Base-by-base conservation (phyloP, 2,888 invertebrate species). In the Pseudoips prasinana region DNA sequence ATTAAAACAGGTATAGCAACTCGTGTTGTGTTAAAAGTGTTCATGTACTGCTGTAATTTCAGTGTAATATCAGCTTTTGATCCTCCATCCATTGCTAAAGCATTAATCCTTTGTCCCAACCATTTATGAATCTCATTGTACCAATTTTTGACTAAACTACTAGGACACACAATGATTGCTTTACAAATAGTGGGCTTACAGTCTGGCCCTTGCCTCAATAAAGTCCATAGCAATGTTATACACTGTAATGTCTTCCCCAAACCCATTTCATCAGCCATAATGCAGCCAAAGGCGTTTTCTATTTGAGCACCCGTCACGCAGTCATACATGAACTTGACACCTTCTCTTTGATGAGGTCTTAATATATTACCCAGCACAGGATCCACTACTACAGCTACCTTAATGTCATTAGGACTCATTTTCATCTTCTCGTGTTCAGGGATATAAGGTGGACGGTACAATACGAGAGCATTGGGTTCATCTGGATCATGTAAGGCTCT, bases 181-280 rank as follows among this genome's bases (percentile, higher is more conserved):
- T 98, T 99, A 22, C 94, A 93, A 43, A 99, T 96, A 0, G 93
- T 92, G 0, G 98, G 96, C 66, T 94, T 95, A 44, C 95, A 95
- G 46, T 98, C 95, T 0, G 98, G 96, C 23, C 98, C 94, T 87
- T 99, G 99, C 22, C 95, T 91, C 52, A 99, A 77, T 10, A 99
- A 80, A 0, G 98, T 98, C 98, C 98, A 99, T 8, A 98, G 86
- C 7, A 99, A 84, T 0, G 98, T 95, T 35, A 99, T 98, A 74
- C 99, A 99, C 75, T 99, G 99, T 6, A 99, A 85, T 0, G 99
- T 99, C 85, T 99, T 99, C 1, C 99, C 99, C 19, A 99, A 89
- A 58, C 90, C 98, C 99, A 99, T 99, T 91, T 99, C 99, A 83
- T 99, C 99, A 1, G 99, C 99, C 99, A 99, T 99, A 26, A 99